A percentile compares a stretch with the other conserved stretches of the same genome.
These are phyloP conservation scores for Oryctes rhinoceros DNA, from an alignment of 1,140 invertebrate genomes.

Conservation along the genomic window DNA sequence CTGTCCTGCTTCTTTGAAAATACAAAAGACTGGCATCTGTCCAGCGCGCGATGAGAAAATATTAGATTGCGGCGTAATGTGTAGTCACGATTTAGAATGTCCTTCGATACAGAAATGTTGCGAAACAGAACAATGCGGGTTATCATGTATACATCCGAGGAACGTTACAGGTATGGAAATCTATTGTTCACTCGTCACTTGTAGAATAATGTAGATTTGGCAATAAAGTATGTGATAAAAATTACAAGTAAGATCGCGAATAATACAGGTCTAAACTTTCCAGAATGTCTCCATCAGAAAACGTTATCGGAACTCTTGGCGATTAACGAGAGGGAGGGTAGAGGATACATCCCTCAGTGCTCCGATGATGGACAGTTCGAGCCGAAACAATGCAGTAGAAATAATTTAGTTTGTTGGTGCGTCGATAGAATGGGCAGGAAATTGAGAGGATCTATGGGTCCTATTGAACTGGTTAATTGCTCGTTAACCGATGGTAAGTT, in stretches of 20 bases:
- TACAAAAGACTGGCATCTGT: constrained; percentile 79
- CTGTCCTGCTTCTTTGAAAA: constrained; percentile 78
- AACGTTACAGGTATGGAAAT: constrained; percentile 69
- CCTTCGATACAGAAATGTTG: constrained; percentile 83
- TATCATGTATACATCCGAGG: constrained; percentile 71
- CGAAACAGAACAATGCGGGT: constrained; percentile 72
- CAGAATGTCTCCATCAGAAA: constrained; percentile 77
- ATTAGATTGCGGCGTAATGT: constrained; percentile 70
- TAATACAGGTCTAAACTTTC: constrained; percentile 42
- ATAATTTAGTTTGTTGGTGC: constrained; percentile 88
- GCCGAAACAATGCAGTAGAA: constrained; percentile 79
- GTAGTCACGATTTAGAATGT: constrained; percentile 81
- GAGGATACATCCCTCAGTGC: constrained; percentile 86
- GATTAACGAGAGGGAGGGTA: constrained; percentile 78
- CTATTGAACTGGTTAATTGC: constrained; percentile 75
- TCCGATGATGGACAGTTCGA: constrained; percentile 74
- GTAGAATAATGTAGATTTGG: background rate
- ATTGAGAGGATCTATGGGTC: constrained; percentile 79
- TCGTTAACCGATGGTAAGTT: constrained; percentile 57
- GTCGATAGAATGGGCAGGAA: constrained; percentile 80
- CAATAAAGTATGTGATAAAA: too few relatives aligned
- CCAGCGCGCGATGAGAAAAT: constrained; percentile 64
- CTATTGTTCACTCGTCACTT: background rate
- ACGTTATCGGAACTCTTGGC: constrained; percentile 79
- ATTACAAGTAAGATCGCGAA: too few relatives aligned